Percentiles rank a stretch among this genome's conserved stretches.
Evolutionary conservation across 1,140 invertebrate species (phyloP).

Genomic region (Hydropsyche tenuis): DNA sequence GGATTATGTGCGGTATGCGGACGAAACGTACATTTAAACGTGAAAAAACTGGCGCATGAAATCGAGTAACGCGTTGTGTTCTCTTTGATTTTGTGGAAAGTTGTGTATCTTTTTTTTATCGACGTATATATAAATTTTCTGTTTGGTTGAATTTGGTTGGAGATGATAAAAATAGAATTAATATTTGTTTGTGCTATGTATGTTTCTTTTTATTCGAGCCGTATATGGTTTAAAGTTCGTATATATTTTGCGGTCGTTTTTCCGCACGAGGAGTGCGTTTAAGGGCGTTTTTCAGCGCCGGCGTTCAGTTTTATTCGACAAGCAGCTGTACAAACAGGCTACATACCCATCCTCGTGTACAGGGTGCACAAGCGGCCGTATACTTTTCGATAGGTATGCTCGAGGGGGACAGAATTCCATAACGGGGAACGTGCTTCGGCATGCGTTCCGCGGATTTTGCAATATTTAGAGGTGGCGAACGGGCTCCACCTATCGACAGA

Average conservation of each 20-base stretch:
- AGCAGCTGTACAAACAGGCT: conserved; percentile 44
- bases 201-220: no score
- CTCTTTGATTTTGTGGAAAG: not conserved
- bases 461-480: conserved; percentile 48
- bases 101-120: not conserved
- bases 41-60: not conserved
- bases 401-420: conserved; percentile 31
- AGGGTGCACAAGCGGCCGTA: conserved; percentile 29
- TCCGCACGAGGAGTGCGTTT: not conserved
- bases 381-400: not conserved
- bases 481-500: conserved; percentile 34
- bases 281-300: conserved; percentile 13
- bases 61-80: not conserved
- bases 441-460: conserved; percentile 49
- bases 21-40: not conserved
- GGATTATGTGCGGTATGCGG: conserved; percentile 6
- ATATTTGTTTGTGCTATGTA: no score
- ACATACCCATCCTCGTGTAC: no score
- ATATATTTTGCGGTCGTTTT: no score
- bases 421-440: conserved; percentile 48
- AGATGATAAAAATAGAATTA: no score
- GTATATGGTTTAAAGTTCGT: no score
- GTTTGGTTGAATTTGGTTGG: no score
- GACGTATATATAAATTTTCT: no score
- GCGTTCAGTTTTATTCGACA: conserved; percentile 44